Conservation (phyloP, 92 coral and sea anemone genomes). For the Siderastrea radians region DNA sequence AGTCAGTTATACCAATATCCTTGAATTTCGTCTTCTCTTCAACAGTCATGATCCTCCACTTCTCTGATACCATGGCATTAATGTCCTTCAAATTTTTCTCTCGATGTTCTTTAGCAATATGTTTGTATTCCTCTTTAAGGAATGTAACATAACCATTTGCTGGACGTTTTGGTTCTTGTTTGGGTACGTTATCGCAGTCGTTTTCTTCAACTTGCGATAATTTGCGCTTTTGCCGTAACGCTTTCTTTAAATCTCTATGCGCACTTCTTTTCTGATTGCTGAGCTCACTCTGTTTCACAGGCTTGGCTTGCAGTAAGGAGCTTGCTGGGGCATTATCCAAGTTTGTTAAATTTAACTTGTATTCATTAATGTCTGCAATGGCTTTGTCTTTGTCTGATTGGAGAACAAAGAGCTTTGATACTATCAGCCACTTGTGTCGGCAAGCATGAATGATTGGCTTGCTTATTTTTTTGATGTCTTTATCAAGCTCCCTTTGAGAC, state of each 20-base stretch:
- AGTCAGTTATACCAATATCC: slow-evolving; percentile 33
- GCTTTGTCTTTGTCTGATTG: slow-evolving; percentile 39
- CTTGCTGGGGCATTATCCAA: slow-evolving; percentile 40
- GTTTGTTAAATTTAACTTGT: slow-evolving; percentile 26
- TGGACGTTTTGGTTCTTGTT: slow-evolving; percentile 40
- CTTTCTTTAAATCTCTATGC: slow-evolving; percentile 40
- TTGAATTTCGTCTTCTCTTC: slow-evolving; percentile 28
- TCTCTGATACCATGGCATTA: slow-evolving; percentile 41
- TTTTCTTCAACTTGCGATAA: slow-evolving; percentile 23
- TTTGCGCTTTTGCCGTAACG: slow-evolving; percentile 39
- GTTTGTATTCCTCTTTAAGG: background rate
- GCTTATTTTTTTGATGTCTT: slow-evolving; percentile 37
- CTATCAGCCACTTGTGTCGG: slow-evolving; percentile 46
- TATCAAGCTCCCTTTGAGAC: slow-evolving; percentile 56
- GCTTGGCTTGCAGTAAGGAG: slow-evolving; percentile 26
- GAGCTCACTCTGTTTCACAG: slow-evolving; percentile 41
- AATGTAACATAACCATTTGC: slow-evolving; percentile 46
- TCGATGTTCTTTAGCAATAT: slow-evolving; percentile 18
- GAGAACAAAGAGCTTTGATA: slow-evolving; percentile 47
- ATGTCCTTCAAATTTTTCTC: slow-evolving; percentile 42
- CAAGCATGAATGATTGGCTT: slow-evolving; percentile 45
- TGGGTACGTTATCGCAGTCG: slow-evolving; percentile 13
- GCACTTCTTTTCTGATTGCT: slow-evolving; percentile 18
- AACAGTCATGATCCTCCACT: slow-evolving; percentile 37
- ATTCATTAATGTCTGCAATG: slow-evolving; percentile 27